A percentile compares a stretch with the other conserved stretches of the same genome.
phyloP scores from a whole-genome alignment of 2,797 vertebrate species.

The Spatula versicolor region DNA sequence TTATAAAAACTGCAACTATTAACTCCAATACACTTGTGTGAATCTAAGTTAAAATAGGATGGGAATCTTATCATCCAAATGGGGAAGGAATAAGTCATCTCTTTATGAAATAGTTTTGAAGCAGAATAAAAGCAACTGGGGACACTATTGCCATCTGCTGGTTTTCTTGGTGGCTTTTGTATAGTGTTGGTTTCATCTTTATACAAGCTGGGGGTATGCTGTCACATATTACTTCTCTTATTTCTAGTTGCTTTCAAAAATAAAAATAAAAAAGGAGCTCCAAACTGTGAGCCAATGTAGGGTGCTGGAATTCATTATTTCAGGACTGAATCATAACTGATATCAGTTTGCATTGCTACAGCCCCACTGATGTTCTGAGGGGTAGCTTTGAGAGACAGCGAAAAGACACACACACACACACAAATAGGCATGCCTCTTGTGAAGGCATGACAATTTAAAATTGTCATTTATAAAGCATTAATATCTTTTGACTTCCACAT shows the following conservation, averaged over 20 bases:
- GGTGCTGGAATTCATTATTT: not conserved
- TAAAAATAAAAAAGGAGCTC: not conserved
- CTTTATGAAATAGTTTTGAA: not conserved
- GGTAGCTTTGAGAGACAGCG: not conserved
- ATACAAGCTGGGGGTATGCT: not conserved
- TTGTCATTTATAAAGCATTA: not conserved
- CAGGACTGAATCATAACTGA: not conserved
- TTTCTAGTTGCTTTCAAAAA: not conserved
- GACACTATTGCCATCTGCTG: not conserved
- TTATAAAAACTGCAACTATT: not conserved
- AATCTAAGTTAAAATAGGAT: not conserved
- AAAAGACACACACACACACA: rapidly evolving
- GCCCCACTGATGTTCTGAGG: not conserved
- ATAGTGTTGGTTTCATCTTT: not conserved
- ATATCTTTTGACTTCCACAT: not conserved
- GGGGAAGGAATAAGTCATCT: not conserved
- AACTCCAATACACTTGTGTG: not conserved
- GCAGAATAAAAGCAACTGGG: not conserved
- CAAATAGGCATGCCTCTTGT: not conserved
- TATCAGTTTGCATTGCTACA: not conserved
- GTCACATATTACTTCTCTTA: not conserved
- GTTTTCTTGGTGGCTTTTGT: not conserved
- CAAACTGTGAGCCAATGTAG: not conserved
- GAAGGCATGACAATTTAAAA: not conserved
- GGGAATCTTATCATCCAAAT: not conserved